Evolutionary conservation across 2,888 invertebrate genomes (phyloP).

Genomic region (Halocaridina rubra): DNA sequence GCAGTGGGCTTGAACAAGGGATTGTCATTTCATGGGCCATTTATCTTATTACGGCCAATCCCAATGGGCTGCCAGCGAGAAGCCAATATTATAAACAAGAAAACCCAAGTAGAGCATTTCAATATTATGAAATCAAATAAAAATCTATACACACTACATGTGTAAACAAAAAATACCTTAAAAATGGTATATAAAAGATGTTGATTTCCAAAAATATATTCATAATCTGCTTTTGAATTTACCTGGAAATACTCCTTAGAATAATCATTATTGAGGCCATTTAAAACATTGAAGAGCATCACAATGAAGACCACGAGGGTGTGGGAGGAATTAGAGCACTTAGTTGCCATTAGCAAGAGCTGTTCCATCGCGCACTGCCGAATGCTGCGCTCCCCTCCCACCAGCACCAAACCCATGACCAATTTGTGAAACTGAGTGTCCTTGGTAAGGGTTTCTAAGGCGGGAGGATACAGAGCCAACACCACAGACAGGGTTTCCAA

Average conservation of each 20-base stretch:
- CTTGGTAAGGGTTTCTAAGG: constrained; percentile 82
- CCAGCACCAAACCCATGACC: constrained; percentile 86
- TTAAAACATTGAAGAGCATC: constrained; percentile 76
- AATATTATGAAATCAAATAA: too few relatives aligned
- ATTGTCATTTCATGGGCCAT: too few relatives aligned
- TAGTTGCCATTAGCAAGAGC: constrained; percentile 84
- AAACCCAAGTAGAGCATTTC: too few relatives aligned
- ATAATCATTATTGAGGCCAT: constrained; percentile 76
- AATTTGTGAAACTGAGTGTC: constrained; percentile 87
- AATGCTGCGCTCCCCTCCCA: constrained; percentile 79
- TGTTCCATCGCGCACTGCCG: constrained; percentile 86
- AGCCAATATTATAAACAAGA: too few relatives aligned
- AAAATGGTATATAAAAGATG: too few relatives aligned
- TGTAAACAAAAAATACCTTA: too few relatives aligned
- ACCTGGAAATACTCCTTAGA: constrained; percentile 82
- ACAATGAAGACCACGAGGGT: constrained; percentile 77
- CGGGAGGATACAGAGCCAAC: constrained; percentile 88
- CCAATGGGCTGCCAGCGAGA: too few relatives aligned
- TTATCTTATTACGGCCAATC: too few relatives aligned
- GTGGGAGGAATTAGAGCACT: constrained; percentile 77
- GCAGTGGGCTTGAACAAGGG: too few relatives aligned
- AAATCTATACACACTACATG: too few relatives aligned
- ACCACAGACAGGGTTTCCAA: constrained; percentile 91
- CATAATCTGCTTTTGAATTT: too few relatives aligned
- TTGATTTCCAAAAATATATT: too few relatives aligned